Base-by-base conservation (phyloP, 2,113 vertebrate species). In the Apodemus speciosus region DNA sequence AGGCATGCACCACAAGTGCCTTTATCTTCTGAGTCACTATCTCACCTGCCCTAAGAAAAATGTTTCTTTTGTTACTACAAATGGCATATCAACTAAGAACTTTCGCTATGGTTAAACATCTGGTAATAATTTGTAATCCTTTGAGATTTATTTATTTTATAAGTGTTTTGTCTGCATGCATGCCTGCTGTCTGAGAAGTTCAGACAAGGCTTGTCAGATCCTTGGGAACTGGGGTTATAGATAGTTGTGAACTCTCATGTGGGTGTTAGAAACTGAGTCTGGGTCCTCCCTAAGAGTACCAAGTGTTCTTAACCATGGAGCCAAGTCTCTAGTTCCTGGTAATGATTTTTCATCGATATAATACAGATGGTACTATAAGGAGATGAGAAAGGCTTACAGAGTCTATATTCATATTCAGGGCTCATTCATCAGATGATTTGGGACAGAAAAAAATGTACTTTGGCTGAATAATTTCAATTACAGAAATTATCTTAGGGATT, bases 31-130 rank as follows among this genome's bases (percentile, higher is more conserved):
- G 27, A 43, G 38, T 9, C 14, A 64, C 64, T 66, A 64, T 64
- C 27, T 84, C 15, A 84, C 80, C 8, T 32, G 16, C 16, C 40
- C 58, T 10, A 3, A 62, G 25, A 46, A 3, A 62, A 76, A 20
- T 8, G 0, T 72, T 87, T 88, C 51, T 93, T 85, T 90, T 68
- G n/a, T 35, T 56, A 43, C 38, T 32, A 94, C 53, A 95, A 91
- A 89, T 73, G 3, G 13, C 23, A 49, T 16, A 58, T 66, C 25
- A 91, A 2, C 25, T 90, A 88, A 58, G 11, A 92, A 72, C 68
- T 35, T 58, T 66, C 86, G 23, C 14, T 72, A 51, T 56, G 2
- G 14, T 51, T 81, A 95, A 94, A 56, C 64, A 49, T 51, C 35
- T 9, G 6, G 35, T 66, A 32, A 35, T 35, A 46, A 53, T 21